phyloP scores from a whole-genome alignment of 2,797 vertebrate genomes.

The Smutsia gigantea region DNA sequence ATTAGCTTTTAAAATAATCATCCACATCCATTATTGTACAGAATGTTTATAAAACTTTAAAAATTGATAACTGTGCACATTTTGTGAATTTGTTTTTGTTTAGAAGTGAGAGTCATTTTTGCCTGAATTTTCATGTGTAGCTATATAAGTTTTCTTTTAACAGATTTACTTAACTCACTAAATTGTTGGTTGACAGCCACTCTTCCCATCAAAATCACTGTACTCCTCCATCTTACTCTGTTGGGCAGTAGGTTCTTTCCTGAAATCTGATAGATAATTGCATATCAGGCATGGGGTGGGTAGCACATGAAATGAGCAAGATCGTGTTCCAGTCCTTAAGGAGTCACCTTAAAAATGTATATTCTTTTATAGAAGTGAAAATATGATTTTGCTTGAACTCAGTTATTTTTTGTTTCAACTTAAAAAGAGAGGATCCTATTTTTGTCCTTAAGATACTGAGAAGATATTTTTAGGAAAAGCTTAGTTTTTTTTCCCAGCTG shows the following conservation, averaged over 20 bases:
- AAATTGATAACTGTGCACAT: not conserved
- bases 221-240: not conserved
- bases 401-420: constrained; percentile 22
- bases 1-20: constrained; percentile 40
- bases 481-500: not conserved
- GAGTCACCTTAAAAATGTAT: not conserved
- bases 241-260: not conserved
- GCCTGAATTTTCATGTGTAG: not conserved
- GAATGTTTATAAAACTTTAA: not conserved
- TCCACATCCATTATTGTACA: not conserved
- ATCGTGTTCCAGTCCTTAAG: not conserved
- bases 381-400: not conserved
- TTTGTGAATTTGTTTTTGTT: constrained; percentile 28
- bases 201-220: not conserved
- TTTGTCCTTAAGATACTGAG: constrained; percentile 29
- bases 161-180: not conserved
- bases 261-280: not conserved
- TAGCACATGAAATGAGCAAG: not conserved
- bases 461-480: not conserved
- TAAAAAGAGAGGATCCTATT: not conserved
- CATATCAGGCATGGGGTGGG: not conserved
- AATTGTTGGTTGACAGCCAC: not conserved
- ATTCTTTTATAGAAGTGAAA: constrained; percentile 47
- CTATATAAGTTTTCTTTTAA: not conserved
- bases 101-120: constrained; percentile 4